Conservation (phyloP, 2,113 vertebrate species). For the Bos indicus region DNA sequence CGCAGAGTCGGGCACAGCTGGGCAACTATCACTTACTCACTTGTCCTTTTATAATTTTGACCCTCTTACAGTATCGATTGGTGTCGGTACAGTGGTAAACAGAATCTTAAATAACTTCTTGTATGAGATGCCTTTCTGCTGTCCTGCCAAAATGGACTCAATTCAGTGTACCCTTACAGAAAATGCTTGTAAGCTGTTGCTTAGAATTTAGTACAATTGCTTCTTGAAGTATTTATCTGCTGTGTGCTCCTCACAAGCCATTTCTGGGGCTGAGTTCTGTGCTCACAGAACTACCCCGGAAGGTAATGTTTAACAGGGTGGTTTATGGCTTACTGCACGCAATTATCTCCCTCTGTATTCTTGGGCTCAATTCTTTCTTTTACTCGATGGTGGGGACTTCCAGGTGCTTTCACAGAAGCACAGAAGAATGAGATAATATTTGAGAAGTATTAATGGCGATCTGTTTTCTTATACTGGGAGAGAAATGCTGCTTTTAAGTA, state of each 20-base stretch:
- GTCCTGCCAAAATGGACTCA: constrained; percentile 38
- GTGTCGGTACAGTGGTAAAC: constrained; percentile 5
- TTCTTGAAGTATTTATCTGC: not conserved
- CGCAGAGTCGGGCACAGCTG: not conserved
- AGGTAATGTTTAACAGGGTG: constrained; percentile 62
- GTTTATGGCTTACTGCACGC: constrained; percentile 31
- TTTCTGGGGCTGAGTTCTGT: constrained; percentile 4
- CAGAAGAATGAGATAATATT: not conserved
- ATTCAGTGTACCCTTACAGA: not conserved
- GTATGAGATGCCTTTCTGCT: constrained; percentile 33
- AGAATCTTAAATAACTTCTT: constrained; percentile 57
- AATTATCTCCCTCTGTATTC: constrained; percentile 34
- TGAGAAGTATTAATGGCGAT: not conserved
- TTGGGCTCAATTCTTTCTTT: constrained; percentile 6
- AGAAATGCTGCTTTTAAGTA: not conserved
- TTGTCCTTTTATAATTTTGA: not conserved
- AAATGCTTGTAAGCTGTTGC: not conserved
- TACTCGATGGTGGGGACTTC: not conserved
- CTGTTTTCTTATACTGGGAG: not conserved
- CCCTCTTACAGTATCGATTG: constrained; percentile 27
- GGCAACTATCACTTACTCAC: not conserved
- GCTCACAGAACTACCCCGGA: not conserved
- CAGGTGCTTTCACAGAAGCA: not conserved
- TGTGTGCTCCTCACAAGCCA: not conserved
- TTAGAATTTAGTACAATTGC: not conserved